Base-by-base conservation (phyloP, 2,797 vertebrate species). In the Echiichthys vipera region DNA sequence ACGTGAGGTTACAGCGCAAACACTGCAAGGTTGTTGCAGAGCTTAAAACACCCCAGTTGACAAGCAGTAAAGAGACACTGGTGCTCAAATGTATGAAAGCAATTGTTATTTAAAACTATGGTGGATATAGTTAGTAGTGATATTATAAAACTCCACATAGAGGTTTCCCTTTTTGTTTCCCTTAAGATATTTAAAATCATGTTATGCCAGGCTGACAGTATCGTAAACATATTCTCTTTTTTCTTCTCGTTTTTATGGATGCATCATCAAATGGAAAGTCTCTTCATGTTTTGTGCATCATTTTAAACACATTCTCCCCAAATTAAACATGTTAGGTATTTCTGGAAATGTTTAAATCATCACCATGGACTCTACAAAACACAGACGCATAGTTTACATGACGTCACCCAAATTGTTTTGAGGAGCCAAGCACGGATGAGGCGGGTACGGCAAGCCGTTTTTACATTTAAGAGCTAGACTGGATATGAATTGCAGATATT, bases 1-100 rank as follows among this genome's bases (percentile, higher is more conserved):
- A 74, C 14, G 7, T 74, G 66, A 87, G 70, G 61, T 75, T 63
- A 34, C 68, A 53, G 25, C 42, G 3, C 15, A 30, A 85, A 76
- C 11, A 17, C 13, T 64, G 15, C 67, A 75, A 81, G 54, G 69
- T 67, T 78, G 47, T 13, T 62, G 39, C 36, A 66, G 15, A 51
- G 17, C 32, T 75, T 67, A 5, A 75, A 74, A 65, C 53, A 30
- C 56, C 14, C 6, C 22, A 10, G 12, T 5, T 18, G 13, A 3
- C 7, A 53, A 49, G 29, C 17, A 57, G 17, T 6, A 18, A 27
- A 37, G 3, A 4, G 10, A 27, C 7, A 22, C 17, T 55, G 15
- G 30, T 0, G 9, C 34, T 66, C 36, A 65, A 1, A 46, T 64
- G 34, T 22, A 29, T 27, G 27, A 34, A n/a, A 18, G 11, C 7